phyloP scores from a whole-genome alignment of 2,113 vertebrate species.

The Macquaria australasica region DNA sequence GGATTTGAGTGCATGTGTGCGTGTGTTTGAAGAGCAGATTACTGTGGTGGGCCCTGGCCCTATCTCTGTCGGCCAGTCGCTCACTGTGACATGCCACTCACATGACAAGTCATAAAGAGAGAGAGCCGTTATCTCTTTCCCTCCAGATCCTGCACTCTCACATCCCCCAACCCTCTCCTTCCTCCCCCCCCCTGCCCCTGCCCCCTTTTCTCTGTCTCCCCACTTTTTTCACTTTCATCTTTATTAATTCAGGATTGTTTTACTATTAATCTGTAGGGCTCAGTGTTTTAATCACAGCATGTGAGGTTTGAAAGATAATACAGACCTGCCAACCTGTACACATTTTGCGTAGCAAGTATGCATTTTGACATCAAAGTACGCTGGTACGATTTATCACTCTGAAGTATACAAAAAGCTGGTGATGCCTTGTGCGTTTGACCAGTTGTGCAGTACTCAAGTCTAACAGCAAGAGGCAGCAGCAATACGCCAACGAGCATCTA shows the following conservation, averaged over 20 bases:
- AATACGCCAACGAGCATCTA: too few species aligned
- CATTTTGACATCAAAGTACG: too few species aligned
- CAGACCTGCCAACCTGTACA: too few species aligned
- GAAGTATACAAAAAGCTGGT: too few species aligned
- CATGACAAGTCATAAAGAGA: conserved; percentile 55
- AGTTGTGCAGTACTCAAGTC: too few species aligned
- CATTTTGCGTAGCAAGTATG: too few species aligned
- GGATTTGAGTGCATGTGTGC: conserved; percentile 14
- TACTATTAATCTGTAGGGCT: neutral
- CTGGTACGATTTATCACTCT: too few species aligned
- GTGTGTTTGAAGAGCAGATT: conserved; percentile 65
- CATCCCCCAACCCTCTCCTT: neutral
- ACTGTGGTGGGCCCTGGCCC: conserved; percentile 49
- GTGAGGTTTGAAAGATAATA: neutral
- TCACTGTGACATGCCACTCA: conserved; percentile 61
- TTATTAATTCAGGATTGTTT: conserved; percentile 29
- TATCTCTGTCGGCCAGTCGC: conserved; percentile 69
- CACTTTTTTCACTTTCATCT: neutral
- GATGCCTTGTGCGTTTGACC: too few species aligned
- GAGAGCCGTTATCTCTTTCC: conserved; percentile 65
- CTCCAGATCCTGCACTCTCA: conserved; percentile 64
- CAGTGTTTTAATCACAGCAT: neutral
- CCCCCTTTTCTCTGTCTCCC: conserved; percentile 3
- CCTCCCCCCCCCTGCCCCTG: conserved; percentile 1
- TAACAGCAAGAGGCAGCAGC: too few species aligned